Evolutionary conservation across 2,113 vertebrate species (phyloP).

Genomic region (Trogon melanurus): DNA sequence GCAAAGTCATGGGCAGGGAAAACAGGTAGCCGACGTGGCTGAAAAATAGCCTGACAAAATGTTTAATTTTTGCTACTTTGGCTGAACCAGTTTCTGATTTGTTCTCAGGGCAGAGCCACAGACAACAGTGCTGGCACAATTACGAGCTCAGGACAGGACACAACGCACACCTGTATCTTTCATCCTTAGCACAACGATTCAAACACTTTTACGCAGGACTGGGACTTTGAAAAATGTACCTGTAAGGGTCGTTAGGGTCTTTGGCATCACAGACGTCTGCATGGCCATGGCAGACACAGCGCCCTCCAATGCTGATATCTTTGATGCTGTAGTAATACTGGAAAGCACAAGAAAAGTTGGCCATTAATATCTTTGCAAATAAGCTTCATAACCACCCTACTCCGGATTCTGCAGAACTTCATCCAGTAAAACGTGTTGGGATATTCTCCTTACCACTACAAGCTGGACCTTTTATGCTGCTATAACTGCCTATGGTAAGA

Average conservation of each 20-base stretch:
- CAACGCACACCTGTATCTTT: background rate
- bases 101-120: background rate
- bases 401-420: background rate
- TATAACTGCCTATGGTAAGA: background rate
- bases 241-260: slow-evolving; percentile 90
- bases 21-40: background rate
- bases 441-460: background rate
- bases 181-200: background rate
- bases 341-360: background rate
- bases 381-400: background rate
- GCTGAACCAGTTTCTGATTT: background rate
- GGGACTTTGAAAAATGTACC: slow-evolving; percentile 72
- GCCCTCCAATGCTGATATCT: slow-evolving; percentile 95
- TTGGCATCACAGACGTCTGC: slow-evolving; percentile 91
- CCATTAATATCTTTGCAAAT: background rate
- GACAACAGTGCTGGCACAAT: background rate
- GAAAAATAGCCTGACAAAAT: background rate
- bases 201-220: background rate
- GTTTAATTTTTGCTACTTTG: background rate
- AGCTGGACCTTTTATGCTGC: background rate
- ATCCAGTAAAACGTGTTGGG: background rate
- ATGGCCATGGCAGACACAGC: slow-evolving; percentile 96
- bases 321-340: slow-evolving; percentile 99
- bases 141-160: background rate
- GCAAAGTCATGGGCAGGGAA: background rate